These are phyloP conservation scores for Pelosia muscerda DNA, from an alignment of 2,888 invertebrate genomes.

Conservation along the genomic window DNA sequence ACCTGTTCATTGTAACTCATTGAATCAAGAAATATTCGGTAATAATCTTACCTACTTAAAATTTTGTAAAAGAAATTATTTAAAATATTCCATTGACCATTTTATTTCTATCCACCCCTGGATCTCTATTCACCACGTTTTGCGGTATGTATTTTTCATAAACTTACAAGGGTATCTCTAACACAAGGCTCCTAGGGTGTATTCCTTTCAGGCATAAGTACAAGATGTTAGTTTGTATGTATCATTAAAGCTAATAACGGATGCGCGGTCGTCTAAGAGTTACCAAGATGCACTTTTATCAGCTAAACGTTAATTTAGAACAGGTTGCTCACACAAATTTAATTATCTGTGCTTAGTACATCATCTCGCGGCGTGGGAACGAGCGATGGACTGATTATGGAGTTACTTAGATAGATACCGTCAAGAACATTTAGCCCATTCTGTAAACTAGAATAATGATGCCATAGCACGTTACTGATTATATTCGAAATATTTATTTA, in stretches of 20 bases:
- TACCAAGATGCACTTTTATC: constrained; percentile 12
- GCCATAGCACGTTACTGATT: too few relatives aligned
- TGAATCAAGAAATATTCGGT: too few relatives aligned
- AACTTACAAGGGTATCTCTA: not conserved
- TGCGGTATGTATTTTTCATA: not conserved
- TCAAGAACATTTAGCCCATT: too few relatives aligned
- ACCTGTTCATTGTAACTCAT: too few relatives aligned
- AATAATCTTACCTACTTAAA: too few relatives aligned
- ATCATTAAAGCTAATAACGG: constrained; percentile 7
- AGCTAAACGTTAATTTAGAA: constrained; percentile 16
- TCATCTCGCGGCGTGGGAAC: constrained; percentile 23
- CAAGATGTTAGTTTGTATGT: not conserved
- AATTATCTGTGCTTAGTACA: constrained; percentile 14
- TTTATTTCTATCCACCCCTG: too few relatives aligned
- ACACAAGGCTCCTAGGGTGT: not conserved
- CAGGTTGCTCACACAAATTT: constrained; percentile 19
- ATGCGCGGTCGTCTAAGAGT: not conserved
- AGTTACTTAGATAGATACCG: not conserved
- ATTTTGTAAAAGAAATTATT: too few relatives aligned
- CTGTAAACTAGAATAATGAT: too few relatives aligned
- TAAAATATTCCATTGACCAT: too few relatives aligned
- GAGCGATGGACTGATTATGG: constrained; percentile 4
- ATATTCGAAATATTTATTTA: too few relatives aligned
- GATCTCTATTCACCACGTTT: too few relatives aligned
- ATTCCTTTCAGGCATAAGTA: not conserved